Base-by-base conservation (phyloP, 1,140 invertebrate species). In the Sinonovacula constricta region DNA sequence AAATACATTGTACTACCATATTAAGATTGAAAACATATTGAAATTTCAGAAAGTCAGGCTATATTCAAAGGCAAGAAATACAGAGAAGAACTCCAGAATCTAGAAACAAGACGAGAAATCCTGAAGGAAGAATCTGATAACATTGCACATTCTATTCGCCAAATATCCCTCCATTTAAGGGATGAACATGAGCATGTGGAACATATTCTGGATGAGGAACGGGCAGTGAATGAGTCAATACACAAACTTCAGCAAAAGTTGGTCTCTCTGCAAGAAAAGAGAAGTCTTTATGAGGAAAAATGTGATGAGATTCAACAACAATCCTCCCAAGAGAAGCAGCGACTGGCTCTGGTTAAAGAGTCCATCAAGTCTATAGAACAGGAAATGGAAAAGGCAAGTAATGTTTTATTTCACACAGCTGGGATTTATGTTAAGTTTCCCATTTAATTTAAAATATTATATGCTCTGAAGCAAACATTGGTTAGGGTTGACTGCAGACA, bases 371-470 rank as follows among this genome's bases (percentile, higher is more conserved):
- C 68, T 33, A 60, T 80, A 24, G 31, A 66, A 14, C 60, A 54
- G 49, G 59, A 80, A 60, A 65, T 80, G n/a, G 77, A 80, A 92
- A 80, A 75, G 71, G 71, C 72, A 69, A n/a, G 28, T 45, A n/a
- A n/a, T n/a, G n/a, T n/a, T n/a, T n/a, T n/a, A n/a, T n/a, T n/a
- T n/a, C n/a, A n/a, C n/a, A n/a, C n/a, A n/a, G n/a, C n/a, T n/a
- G n/a, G n/a, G n/a, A n/a, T n/a, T n/a, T n/a, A n/a, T n/a, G n/a
- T n/a, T n/a, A n/a, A n/a, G n/a, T n/a, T n/a, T n/a, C n/a, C n/a
- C n/a, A n/a, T n/a, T n/a, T n/a, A n/a, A n/a, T n/a, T n/a, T n/a
- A n/a, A n/a, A n/a, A n/a, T n/a, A n/a, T n/a, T n/a, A n/a, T n/a
- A n/a, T n/a, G n/a, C n/a, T n/a, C n/a, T n/a, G n/a, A n/a, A n/a